A percentile compares a stretch with the other conserved stretches of the same genome.
These are phyloP conservation scores for Hypomesus transpacificus DNA, from an alignment of 2,113 vertebrate genomes.

Conservation along the genomic window DNA sequence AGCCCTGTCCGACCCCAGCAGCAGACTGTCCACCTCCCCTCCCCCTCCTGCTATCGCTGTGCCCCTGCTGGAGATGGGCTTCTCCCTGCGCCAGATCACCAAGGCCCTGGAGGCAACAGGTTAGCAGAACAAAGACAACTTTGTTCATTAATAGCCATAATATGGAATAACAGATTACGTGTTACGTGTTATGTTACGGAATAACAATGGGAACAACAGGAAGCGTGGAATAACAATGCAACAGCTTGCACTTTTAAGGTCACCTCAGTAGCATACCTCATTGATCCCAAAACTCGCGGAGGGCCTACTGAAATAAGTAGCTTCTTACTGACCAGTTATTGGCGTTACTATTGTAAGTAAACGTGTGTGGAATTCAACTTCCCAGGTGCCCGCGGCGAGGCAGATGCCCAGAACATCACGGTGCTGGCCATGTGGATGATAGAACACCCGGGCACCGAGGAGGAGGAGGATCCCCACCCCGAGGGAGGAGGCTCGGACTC, in stretches of 20 bases:
- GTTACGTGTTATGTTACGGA: no score
- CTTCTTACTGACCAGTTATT: neutral
- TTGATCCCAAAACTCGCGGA: no score
- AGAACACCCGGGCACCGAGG: conserved; percentile 87
- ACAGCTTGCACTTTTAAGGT: no score
- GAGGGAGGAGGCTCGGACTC: conserved; percentile 64
- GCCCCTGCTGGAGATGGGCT: conserved; percentile 96
- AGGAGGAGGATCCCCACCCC: conserved; percentile 81
- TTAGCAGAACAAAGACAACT: conserved; percentile 40
- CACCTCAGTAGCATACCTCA: no score
- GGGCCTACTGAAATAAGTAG: no score
- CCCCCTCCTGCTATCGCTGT: conserved; percentile 95
- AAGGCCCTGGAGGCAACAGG: conserved; percentile 98
- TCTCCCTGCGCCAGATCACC: conserved; percentile 92
- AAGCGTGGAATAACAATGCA: no score
- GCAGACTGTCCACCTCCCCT: conserved; percentile 92
- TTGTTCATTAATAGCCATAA: neutral
- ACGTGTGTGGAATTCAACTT: no score
- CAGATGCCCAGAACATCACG: conserved; percentile 96
- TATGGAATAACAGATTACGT: no score
- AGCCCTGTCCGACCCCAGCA: conserved; percentile 96
- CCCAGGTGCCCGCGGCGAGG: conserved; percentile 88
- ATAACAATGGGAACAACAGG: no score
- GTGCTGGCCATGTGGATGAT: conserved; percentile 99
- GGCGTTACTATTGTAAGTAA: neutral